phyloP scores from a whole-genome alignment of 2,113 vertebrate genomes.

The Perca flavescens region DNA sequence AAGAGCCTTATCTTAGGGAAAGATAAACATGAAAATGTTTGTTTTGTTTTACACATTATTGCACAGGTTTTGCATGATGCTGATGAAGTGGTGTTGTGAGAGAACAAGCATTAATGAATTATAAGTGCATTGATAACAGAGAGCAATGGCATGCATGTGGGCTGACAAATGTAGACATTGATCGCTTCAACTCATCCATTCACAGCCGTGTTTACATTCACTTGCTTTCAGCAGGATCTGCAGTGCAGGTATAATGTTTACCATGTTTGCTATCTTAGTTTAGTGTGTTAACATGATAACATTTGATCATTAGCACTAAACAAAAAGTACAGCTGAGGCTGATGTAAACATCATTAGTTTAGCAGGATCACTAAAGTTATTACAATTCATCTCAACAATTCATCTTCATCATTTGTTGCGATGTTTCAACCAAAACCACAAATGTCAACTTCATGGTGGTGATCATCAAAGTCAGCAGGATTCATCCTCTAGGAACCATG shows the following conservation, averaged over 20 bases:
- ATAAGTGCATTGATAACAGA: conserved; percentile 16
- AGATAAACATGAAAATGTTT: neutral
- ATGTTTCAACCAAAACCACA: neutral
- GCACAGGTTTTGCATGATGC: neutral
- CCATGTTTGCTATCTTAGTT: neutral
- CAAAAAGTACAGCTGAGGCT: neutral
- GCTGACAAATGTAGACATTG: neutral
- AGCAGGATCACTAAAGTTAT: neutral
- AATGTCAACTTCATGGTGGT: neutral
- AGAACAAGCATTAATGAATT: neutral
- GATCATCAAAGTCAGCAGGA: neutral
- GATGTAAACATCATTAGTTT: neutral
- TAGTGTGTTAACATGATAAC: neutral
- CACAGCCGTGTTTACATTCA: conserved; percentile 3
- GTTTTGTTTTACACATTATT: no score
- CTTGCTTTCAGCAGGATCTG: conserved; percentile 1
- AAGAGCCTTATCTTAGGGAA: neutral
- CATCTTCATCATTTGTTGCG: no score
- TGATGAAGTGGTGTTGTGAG: neutral
- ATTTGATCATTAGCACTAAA: neutral
- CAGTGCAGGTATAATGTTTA: neutral
- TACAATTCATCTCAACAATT: neutral
- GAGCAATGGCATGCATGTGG: neutral
- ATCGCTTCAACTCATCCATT: neutral
- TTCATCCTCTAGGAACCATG: neutral